Base-by-base conservation (phyloP, 2,797 vertebrate genomes). In the Lindbergichthys nudifrons region DNA sequence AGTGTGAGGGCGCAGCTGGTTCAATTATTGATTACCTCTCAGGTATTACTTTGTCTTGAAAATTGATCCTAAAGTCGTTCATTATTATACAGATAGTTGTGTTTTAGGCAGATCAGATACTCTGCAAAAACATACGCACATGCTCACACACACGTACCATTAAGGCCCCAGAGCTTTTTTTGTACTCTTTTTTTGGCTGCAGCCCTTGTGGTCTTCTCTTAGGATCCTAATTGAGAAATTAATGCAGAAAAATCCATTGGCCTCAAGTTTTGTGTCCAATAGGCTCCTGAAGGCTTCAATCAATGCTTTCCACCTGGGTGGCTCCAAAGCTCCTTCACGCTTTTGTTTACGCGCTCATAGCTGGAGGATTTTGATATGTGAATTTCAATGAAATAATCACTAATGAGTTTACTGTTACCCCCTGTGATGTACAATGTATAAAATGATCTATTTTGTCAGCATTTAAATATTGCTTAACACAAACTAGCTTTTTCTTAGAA, bases 221-320 rank as follows among this genome's bases (percentile, higher is more conserved):
- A 88, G 84, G 82, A 75, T 79, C 88, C 88, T 94, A 92, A 94
- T 95, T 94, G 92, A 93, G 88, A 94, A 95, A 94, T 92, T 59
- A 95, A 94, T 92, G 90, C 90, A 92, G 90, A 86, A 94, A 94
- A 95, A 95, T 94, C 92, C 91, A 95, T 94, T 84, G 87, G 88
- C 91, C 89, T 90, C 80, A 91, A 90, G 90, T 93, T 94, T 92
- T 90, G 86, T 72, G 86, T 91, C 88, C 85, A 74, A 89, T 82
- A 86, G 83, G 82, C 80, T 92, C 86, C 88, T 84, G 86, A 90
- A 90, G 90, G 92, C 92, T 92, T 88, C 84, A 85, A 94, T 95
- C 92, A 87, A 95, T 94, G 90, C 47, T 80, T 88, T 92, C 91
- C 87, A 92, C 93, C 90, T 65, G 81, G 84, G 83, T 85, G 89